Base-by-base conservation (phyloP, 2,113 vertebrate genomes). In the Pteruthius melanotis region DNA sequence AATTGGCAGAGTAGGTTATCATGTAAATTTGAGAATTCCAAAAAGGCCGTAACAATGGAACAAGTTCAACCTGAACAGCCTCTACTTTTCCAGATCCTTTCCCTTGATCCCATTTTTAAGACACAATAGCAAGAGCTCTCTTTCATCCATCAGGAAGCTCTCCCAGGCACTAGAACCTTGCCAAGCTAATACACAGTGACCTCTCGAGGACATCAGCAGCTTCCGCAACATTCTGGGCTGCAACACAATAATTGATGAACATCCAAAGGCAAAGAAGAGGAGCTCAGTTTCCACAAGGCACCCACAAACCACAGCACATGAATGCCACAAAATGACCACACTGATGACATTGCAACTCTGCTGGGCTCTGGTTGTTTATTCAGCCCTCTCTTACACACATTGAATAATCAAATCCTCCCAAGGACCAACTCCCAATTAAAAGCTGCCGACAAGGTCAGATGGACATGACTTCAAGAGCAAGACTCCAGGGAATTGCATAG, bases 131-230 rank as follows among this genome's bases (percentile, higher is more conserved):
- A 42, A 8, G 37, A 13, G 6, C 6, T 7, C 18, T 4, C 59
- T 42, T 52, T 64, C 10, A 78, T 64, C 6, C 2, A 30, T 24
- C 31, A 64, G 11, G 17, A 52, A n/a, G 2, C 3, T 14, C 19
- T n/a, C 37, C 11, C 3, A 28, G 37, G 23, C 7, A 64, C 3
- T 1, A 3, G 4, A 4, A 28, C 4, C 11, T 42, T 64, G 4
- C 15, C 60, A 65, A 24, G 13, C 2, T 15, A 8, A 27, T 22
- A 4, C 47, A 45, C 13, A 50, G 31, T 54, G 39, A 30, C 12
- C 26, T 54, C 15, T 19, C 4, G 3, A 21, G 52, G 42, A 22
- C 18, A 49, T 39, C 52, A 47, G 22, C 15, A 81, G n/a, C n/a
- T 57, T 8, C 10, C 13, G 39, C 42, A 22, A 6, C 42, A 68